Base-by-base conservation (phyloP, 2,888 invertebrate genomes). In the Harpagoxenus sublaevis region DNA sequence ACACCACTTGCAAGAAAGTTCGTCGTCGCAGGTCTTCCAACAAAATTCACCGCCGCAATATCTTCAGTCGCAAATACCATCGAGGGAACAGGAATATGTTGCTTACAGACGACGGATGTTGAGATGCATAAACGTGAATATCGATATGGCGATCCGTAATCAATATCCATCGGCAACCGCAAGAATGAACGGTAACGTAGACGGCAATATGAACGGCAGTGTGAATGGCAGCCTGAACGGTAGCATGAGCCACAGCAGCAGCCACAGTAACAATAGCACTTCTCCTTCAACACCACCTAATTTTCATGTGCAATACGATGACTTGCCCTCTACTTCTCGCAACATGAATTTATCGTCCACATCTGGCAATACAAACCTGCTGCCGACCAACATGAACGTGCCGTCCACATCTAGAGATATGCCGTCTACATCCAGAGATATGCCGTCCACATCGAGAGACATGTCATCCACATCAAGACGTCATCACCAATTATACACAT, bases 131-230 rank as follows among this genome's bases (percentile, higher is more conserved):
- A 60, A 73, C 89, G 91, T 74, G 18, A 90, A 89, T 66, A 78
- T 90, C 0, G 89, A 87, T 65, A 89, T 92, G 1, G 88, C 88
- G 0, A 75, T 87, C 4, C 91, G 92, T 10, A 93, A 79, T 96
- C 96, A 35, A 96, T 48, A 96, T 86, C 97, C 97, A 4, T 96
- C 97, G 62, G 96, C 96, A 65, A 96, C 96, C 45, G 9, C 53
- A 8, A 53, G 28, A 18, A 42, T 68, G 28, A 77, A 77, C 12
- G 53, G 48, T 12, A 71, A 55, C 68, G 95, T 95, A 28, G 96
- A 96, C 79, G 96, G 96, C 35, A 96, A 96, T 92, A 96, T 96
- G 90, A 95, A 96, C 90, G 96, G 96, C 73, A 96, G 96, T 90
- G 95, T 89, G 93, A 95, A 79, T 92, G 94, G 85, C 9, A 62